A percentile compares a stretch with the other conserved stretches of the same genome.
These are phyloP conservation scores for Drosophila parvula DNA, from an alignment of 1,140 invertebrate genomes.

Conservation along the genomic window DNA sequence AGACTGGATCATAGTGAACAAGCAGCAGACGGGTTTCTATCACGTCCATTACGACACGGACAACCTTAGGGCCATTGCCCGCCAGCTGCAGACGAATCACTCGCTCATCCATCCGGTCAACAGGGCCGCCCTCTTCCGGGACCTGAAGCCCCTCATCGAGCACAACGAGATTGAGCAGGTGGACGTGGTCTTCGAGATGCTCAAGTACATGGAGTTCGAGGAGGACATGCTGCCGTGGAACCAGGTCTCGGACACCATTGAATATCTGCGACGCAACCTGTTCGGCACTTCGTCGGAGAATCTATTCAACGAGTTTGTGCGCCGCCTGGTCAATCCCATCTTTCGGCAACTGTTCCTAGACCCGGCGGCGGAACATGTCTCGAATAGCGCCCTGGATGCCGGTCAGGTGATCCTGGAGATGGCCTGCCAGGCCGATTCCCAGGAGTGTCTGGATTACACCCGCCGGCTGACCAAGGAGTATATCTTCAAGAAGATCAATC, in stretches of 20 bases:
- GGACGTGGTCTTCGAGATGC: conserved; percentile 82
- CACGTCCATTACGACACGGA: conserved; percentile 87
- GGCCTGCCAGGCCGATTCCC: conserved; percentile 65
- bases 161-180: conserved; percentile 81
- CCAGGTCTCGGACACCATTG: conserved; percentile 50
- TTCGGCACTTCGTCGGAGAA: conserved; percentile 84
- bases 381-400: conserved; percentile 8
- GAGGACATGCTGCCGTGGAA: conserved; percentile 86
- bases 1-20: conserved; percentile 87
- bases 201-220: conserved; percentile 87
- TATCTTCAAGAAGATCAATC: conserved; percentile 45
- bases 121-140: conserved; percentile 87
- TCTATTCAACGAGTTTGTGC: conserved; percentile 61
- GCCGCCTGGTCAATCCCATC: conserved; percentile 58
- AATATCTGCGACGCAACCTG: conserved; percentile 48
- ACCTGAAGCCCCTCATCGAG: conserved; percentile 83
- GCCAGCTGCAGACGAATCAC: conserved; percentile 83
- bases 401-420: conserved; percentile 40
- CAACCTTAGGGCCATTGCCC: conserved; percentile 85
- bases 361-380: not conserved
- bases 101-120: conserved; percentile 86
- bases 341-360: conserved; percentile 59
- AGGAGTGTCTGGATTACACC: conserved; percentile 67
- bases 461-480: conserved; percentile 54
- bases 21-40: conserved; percentile 87